Evolutionary conservation across 2,888 invertebrate genomes (phyloP).

Genomic region (Dione juno): DNA sequence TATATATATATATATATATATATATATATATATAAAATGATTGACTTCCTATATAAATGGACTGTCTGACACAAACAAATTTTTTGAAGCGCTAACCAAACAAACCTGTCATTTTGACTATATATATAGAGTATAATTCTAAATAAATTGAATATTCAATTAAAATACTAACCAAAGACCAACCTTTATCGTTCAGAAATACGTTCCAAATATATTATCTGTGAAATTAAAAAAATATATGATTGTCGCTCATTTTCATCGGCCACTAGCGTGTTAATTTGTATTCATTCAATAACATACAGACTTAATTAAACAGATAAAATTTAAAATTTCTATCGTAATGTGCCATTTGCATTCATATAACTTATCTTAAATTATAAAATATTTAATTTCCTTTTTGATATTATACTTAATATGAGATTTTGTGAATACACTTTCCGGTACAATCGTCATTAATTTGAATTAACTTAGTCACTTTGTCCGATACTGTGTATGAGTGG

Average conservation of each 20-base stretch:
- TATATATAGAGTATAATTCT: too few relatives aligned
- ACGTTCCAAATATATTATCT: background rate
- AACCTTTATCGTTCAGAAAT: too few relatives aligned
- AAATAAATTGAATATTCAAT: too few relatives aligned
- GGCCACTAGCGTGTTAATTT: slow-evolving; percentile 28
- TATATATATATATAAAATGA: too few relatives aligned
- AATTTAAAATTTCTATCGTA: slow-evolving; percentile 35
- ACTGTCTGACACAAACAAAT: too few relatives aligned
- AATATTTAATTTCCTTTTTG: slow-evolving; percentile 24
- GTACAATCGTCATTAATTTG: background rate
- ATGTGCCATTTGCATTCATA: slow-evolving; percentile 40
- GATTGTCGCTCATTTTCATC: slow-evolving; percentile 26
- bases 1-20: too few relatives aligned
- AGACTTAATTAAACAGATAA: slow-evolving; percentile 43
- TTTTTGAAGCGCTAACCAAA: too few relatives aligned
- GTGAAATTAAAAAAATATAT: background rate
- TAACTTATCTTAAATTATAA: slow-evolving; percentile 39
- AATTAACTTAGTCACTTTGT: background rate
- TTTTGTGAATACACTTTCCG: background rate
- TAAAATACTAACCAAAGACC: too few relatives aligned
- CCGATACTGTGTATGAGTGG: slow-evolving; percentile 13
- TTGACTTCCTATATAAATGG: too few relatives aligned
- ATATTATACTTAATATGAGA: slow-evolving; percentile 8
- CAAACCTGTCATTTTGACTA: too few relatives aligned
- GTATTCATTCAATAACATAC: slow-evolving; percentile 34